A percentile compares a stretch with the other conserved stretches of the same genome.
phyloP scores from a whole-genome alignment of 2,113 vertebrate genomes.

The Grallaria varia region DNA sequence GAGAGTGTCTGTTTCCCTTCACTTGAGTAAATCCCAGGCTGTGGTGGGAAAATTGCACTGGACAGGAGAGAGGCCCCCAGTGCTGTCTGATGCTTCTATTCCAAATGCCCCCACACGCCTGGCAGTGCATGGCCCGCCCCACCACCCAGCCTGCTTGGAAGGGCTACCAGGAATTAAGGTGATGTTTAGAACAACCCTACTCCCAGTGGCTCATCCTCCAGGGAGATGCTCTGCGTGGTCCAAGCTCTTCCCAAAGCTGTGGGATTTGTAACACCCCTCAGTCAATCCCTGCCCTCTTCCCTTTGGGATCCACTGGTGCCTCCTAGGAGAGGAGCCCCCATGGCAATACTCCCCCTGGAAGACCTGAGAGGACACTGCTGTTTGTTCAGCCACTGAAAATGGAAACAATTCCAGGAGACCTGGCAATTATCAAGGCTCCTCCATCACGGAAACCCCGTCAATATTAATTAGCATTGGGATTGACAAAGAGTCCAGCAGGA shows the following conservation, averaged over 20 bases:
- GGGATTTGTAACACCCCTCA: background rate
- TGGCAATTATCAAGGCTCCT: background rate
- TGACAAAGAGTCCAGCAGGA: background rate
- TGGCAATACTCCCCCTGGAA: background rate
- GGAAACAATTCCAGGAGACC: background rate
- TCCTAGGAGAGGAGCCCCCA: background rate
- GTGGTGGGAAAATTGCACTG: background rate
- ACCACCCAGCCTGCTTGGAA: too few relatives aligned
- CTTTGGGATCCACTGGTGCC: accelerated
- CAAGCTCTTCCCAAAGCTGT: background rate
- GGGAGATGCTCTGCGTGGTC: background rate
- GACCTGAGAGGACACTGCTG: background rate
- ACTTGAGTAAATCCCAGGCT: background rate
- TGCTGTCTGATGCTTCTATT: accelerated
- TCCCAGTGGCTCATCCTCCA: background rate
- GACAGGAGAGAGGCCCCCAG: background rate
- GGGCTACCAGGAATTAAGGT: background rate
- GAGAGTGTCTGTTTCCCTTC: background rate
- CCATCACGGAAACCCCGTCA: accelerated
- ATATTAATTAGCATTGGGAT: background rate
- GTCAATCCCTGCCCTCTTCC: background rate
- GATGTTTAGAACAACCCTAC: background rate
- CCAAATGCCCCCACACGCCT: accelerated
- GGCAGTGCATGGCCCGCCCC: accelerated
- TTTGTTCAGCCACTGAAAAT: accelerated